These are phyloP conservation scores for Ashinkailepas kermadecensis DNA, from an alignment of 2,888 invertebrate species.

Conservation along the genomic window DNA sequence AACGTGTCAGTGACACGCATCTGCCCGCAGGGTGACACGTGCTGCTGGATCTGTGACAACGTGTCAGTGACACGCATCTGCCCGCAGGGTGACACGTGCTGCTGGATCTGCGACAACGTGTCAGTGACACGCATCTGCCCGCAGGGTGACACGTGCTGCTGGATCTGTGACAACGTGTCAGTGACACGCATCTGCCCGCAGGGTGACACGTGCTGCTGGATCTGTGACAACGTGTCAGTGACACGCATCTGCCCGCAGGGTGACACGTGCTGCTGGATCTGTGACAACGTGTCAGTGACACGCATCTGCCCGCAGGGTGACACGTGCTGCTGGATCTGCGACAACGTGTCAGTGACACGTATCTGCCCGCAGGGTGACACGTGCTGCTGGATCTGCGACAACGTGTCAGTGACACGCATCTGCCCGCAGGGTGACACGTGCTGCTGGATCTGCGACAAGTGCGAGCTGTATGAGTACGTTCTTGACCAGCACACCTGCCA, in stretches of 20 bases:
- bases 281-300: slow-evolving; percentile 62
- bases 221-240: slow-evolving; percentile 63
- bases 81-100: too few relatives aligned
- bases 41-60: too few relatives aligned
- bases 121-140: too few relatives aligned
- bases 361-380: slow-evolving; percentile 53
- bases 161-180: too few relatives aligned
- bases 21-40: too few relatives aligned
- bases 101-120: too few relatives aligned
- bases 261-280: slow-evolving; percentile 69
- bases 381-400: slow-evolving; percentile 71
- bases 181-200: slow-evolving; percentile 37
- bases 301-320: slow-evolving; percentile 47
- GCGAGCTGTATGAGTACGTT: slow-evolving; percentile 60
- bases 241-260: slow-evolving; percentile 44
- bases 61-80: too few relatives aligned
- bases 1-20: too few relatives aligned
- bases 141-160: slow-evolving; percentile 61
- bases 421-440: slow-evolving; percentile 56
- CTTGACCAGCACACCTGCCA: slow-evolving; percentile 56
- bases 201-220: slow-evolving; percentile 68
- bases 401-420: slow-evolving; percentile 50
- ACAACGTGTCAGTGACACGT: slow-evolving; percentile 52
- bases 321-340: slow-evolving; percentile 70
- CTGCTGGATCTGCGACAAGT: slow-evolving; percentile 69